phyloP scores from a whole-genome alignment of 2,113 vertebrate species.

The Aptenodytes patagonicus region DNA sequence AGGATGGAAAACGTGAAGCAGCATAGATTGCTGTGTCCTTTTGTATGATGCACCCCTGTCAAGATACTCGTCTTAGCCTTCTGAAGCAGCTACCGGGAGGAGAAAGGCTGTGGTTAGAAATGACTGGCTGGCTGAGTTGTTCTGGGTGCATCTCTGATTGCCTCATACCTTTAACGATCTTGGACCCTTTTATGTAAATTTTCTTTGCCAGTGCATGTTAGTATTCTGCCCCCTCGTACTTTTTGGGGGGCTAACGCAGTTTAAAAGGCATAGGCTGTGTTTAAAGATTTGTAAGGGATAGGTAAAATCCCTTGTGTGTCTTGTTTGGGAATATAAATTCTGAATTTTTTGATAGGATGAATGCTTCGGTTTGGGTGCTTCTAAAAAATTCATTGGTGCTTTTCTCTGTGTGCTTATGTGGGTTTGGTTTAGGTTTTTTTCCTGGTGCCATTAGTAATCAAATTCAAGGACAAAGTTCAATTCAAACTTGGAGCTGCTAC shows the following conservation, averaged over 20 bases:
- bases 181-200: not conserved
- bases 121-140: not conserved
- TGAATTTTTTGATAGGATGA: not conserved
- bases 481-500: not conserved
- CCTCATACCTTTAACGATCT: not conserved
- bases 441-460: not conserved
- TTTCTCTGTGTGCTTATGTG: not conserved
- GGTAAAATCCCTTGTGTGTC: not conserved
- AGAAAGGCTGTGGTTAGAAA: not conserved
- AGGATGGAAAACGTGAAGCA: not conserved
- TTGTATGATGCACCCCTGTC: rapidly evolving
- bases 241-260: too few relatives aligned
- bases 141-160: not conserved
- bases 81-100: not conserved
- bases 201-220: not conserved
- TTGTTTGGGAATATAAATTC: not conserved
- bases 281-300: rapidly evolving
- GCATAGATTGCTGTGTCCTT: not conserved
- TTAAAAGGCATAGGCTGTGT: not conserved
- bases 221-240: not conserved
- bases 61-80: not conserved
- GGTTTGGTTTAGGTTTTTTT: not conserved
- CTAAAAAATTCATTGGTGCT: rapidly evolving
- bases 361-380: not conserved
- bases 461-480: not conserved